phyloP scores from a whole-genome alignment of 2,797 vertebrate species.

The Alosa sapidissima region DNA sequence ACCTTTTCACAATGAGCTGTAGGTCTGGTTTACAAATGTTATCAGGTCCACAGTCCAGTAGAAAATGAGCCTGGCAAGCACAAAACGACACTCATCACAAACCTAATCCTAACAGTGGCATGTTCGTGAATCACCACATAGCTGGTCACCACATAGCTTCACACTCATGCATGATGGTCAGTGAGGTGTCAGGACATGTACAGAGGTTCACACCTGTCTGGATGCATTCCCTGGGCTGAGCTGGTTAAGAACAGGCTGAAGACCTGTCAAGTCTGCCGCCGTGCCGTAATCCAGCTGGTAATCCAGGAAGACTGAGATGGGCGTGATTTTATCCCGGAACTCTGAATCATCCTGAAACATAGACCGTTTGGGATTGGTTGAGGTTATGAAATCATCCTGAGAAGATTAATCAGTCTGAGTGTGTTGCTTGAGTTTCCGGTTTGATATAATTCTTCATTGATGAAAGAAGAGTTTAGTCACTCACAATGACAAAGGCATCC shows the following conservation, averaged over 20 bases:
- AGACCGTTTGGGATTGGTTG: neutral
- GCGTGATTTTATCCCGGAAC: conserved; percentile 82
- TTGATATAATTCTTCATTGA: neutral
- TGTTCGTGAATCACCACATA: neutral
- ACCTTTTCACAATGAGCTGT: conserved; percentile 75
- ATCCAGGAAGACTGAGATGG: conserved; percentile 81
- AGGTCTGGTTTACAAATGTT: conserved; percentile 81
- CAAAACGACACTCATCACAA: neutral
- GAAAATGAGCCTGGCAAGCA: conserved; percentile 73
- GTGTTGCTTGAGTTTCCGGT: neutral
- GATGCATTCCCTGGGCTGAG: conserved; percentile 77
- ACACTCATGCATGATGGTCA: neutral
- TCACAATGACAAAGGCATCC: conserved; percentile 76
- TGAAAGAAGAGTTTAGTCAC: conserved; percentile 21
- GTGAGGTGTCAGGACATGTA: neutral
- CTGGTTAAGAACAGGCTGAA: conserved; percentile 79
- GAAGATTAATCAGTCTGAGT: neutral
- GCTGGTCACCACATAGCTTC: neutral
- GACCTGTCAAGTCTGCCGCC: conserved; percentile 70
- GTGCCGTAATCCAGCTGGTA: conserved; percentile 76
- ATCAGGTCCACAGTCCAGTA: conserved; percentile 81
- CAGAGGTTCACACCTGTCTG: conserved; percentile 69
- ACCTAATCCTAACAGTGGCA: neutral
- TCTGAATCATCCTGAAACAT: conserved; percentile 76
- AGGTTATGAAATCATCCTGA: neutral